Conservation (phyloP, 2,888 invertebrate genomes). For the Pteria penguin region DNA sequence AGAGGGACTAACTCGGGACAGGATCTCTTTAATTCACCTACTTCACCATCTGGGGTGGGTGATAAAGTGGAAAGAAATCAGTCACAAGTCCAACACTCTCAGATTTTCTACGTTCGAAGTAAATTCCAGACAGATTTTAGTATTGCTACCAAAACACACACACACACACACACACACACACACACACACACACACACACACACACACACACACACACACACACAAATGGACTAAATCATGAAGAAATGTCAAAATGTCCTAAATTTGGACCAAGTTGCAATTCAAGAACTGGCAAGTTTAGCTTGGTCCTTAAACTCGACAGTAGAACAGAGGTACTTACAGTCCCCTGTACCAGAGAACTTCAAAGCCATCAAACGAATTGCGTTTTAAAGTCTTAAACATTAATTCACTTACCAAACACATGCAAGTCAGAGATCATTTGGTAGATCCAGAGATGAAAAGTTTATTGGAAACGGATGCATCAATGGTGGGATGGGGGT, state of each 20-base stretch:
- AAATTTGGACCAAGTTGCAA: not conserved
- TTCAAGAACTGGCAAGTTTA: not conserved
- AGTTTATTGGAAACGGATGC: conserved; percentile 19
- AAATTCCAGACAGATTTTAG: not conserved
- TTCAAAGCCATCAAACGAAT: conserved; percentile 16
- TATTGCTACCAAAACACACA: not conserved
- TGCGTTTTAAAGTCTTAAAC: not conserved
- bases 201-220: no score
- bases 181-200: no score
- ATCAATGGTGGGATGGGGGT: conserved; percentile 12
- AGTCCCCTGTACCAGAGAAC: conserved; percentile 5
- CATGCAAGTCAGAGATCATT: conserved; percentile 14
- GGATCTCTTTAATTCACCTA: not conserved
- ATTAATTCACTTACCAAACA: not conserved
- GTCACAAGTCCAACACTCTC: not conserved
- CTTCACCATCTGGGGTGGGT: not conserved
- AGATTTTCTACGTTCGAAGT: not conserved
- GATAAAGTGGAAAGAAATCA: not conserved
- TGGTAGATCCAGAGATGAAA: conserved; percentile 14
- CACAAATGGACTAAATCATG: no score
- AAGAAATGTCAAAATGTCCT: not conserved
- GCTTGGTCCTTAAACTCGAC: not conserved
- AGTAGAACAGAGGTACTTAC: not conserved
- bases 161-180: no score
- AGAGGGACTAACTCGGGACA: not conserved